phyloP scores from a whole-genome alignment of 1,140 invertebrate species.

The Halictus rubicundus region DNA sequence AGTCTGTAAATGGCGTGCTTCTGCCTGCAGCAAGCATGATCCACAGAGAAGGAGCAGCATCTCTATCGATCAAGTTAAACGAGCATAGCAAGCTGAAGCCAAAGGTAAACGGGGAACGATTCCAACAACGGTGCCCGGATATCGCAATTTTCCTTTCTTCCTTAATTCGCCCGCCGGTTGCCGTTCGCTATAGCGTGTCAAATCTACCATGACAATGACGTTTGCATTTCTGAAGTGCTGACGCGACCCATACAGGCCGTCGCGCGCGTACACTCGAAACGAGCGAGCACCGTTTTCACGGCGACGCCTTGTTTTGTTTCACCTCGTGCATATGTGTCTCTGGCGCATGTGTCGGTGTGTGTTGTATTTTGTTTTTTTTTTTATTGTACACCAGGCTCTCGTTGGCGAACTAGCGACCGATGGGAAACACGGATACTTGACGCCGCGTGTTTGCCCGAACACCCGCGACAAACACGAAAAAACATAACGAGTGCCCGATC shows the following conservation, averaged over 20 bases:
- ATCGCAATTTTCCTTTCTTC: neutral
- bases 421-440: constrained; percentile 22
- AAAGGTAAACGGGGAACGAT: neutral
- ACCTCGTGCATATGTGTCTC: too few species aligned
- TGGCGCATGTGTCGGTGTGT: too few species aligned
- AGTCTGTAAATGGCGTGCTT: too few species aligned
- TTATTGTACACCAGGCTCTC: constrained; percentile 2
- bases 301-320: neutral
- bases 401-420: constrained; percentile 25
- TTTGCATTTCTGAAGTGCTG: constrained; percentile 47
- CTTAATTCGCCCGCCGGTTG: constrained; percentile 12
- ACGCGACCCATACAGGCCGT: constrained; percentile 37
- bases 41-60: neutral
- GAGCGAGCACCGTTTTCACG: constrained; percentile 34
- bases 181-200: constrained; percentile 8
- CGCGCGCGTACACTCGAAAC: constrained; percentile 27
- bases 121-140: neutral
- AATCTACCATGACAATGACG: constrained; percentile 47
- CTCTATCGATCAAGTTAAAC: neutral
- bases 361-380: constrained; percentile 6
- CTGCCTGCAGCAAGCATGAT: neutral
- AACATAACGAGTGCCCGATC: constrained; percentile 18
- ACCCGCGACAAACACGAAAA: constrained; percentile 14
- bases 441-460: constrained; percentile 29
- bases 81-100: neutral